Conservation (phyloP, 2,888 invertebrate genomes). For the Cheilosia pagana region DNA sequence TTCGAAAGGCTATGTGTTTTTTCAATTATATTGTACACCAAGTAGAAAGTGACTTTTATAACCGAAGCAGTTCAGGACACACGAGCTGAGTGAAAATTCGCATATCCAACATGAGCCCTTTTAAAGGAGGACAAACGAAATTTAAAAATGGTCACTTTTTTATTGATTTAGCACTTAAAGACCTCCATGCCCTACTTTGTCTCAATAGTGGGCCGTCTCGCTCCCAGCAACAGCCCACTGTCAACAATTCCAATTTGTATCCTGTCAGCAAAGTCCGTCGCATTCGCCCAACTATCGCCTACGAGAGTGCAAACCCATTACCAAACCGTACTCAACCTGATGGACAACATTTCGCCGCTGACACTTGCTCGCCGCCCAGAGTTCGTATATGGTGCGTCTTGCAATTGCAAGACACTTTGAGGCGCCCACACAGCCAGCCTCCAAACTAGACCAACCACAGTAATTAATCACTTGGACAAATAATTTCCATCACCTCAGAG, state of each 20-base stretch:
- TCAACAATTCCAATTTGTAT: constrained; percentile 37
- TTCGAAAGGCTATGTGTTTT: too few species aligned
- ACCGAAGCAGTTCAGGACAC: too few species aligned
- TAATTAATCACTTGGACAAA: constrained; percentile 69
- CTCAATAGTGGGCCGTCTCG: too few species aligned
- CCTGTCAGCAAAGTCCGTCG: constrained; percentile 34
- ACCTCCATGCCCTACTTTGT: too few species aligned
- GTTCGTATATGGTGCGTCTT: constrained; percentile 49
- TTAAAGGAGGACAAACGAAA: too few species aligned
- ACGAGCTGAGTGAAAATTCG: too few species aligned
- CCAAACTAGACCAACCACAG: constrained; percentile 14
- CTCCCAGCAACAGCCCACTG: background rate
- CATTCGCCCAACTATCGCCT: constrained; percentile 40
- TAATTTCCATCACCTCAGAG: constrained; percentile 53
- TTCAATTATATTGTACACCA: too few species aligned
- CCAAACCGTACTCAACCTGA: constrained; percentile 9
- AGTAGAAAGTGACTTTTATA: too few species aligned
- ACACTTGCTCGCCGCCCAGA: constrained; percentile 32
- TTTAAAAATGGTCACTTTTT: too few species aligned
- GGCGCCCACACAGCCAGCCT: constrained; percentile 43
- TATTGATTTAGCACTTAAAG: too few species aligned
- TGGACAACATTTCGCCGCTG: constrained; percentile 25
- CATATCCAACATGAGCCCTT: too few species aligned
- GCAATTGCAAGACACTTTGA: constrained; percentile 53
- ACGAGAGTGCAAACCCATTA: constrained; percentile 39